Evolutionary conservation across 2,113 vertebrate species (phyloP).

Genomic region (Lethenteron reissneri): DNA sequence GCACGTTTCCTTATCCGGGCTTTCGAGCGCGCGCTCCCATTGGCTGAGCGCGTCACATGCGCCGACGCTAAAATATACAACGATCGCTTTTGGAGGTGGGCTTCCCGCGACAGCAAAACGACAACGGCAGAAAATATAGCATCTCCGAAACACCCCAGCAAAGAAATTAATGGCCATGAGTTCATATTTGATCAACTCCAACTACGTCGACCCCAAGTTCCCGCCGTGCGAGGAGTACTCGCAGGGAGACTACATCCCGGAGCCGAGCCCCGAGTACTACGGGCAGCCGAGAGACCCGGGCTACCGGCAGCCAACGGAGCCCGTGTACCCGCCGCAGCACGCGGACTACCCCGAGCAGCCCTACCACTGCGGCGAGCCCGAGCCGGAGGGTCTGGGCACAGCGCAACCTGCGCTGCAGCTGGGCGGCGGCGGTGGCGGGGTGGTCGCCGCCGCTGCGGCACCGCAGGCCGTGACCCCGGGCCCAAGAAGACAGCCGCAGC

Average conservation of each 20-base stretch:
- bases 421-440: slow-evolving; percentile 14
- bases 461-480: slow-evolving; percentile 11
- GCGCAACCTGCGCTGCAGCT: background rate
- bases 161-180: slow-evolving; percentile 99
- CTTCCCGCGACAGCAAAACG: slow-evolving; percentile 84
- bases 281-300: slow-evolving; percentile 49
- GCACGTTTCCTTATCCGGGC: slow-evolving; percentile 44
- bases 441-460: slow-evolving; percentile 14
- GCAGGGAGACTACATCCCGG: slow-evolving; percentile 47
- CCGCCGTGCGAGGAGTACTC: slow-evolving; percentile 88
- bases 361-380: slow-evolving; percentile 37
- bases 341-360: slow-evolving; percentile 43
- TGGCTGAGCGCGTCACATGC: slow-evolving; percentile 28
- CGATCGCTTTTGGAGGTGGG: slow-evolving; percentile 16
- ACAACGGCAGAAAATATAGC: slow-evolving; percentile 98
- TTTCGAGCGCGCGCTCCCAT: slow-evolving; percentile 23
- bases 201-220: slow-evolving; percentile 95
- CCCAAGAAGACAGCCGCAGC: slow-evolving; percentile 11
- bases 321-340: slow-evolving; percentile 31
- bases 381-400: background rate
- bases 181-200: slow-evolving; percentile 99
- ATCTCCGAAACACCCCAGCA: slow-evolving; percentile 58
- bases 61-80: slow-evolving; percentile 10
- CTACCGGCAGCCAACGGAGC: slow-evolving; percentile 44
- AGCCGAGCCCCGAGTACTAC: slow-evolving; percentile 50